Evolutionary conservation across 2,888 invertebrate species (phyloP), one percentile per base, ranked within the genome.

Genomic region (Calameuta idolon): DNA sequence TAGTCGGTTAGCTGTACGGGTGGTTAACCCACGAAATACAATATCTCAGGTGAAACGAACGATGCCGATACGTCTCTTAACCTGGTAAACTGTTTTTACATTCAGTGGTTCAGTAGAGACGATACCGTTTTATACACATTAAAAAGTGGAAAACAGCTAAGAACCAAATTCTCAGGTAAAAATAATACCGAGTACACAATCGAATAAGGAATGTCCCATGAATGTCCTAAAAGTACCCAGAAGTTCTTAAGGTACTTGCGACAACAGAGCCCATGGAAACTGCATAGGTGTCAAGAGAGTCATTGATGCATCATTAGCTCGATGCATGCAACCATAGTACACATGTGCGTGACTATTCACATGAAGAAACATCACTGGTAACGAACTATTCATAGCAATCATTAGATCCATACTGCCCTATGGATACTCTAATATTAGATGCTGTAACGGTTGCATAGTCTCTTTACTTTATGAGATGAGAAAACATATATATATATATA

Each of bases 291-390:
- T 82, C 78, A 76, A 78, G 79, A 82, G 83, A 86, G 82, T 88
- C 85, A 85, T 85, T 84, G 86, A 81, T 84, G 84, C 83, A 85
- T 88, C 86, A 84, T 86, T 86, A 85, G 84, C 83, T 23, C 83
- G 82, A 55, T 79, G 75, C 75, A 40, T 74, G 69, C 69, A 68
- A 34, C 75, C 71, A 34, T 31, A 31, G 12, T 71, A 71, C 23
- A 71, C 31, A 33, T 23, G 71, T 34, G 71, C 71, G 71, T 71
- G 34, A 12, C 71, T 71, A 71, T 34, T 34, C 71, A 71, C 71
- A 23, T 23, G 71, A 12, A 71, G 31, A 71, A 34, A 71, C 33
- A 71, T 71, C 71, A 34, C 71, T 23, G 71, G 81, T 87, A 86
- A 87, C 85, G 87, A 87, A 87, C 84, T 84, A 86, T 86, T 87